Conservation (phyloP, 2,888 invertebrate species). For the Aspidapion aeneum region DNA sequence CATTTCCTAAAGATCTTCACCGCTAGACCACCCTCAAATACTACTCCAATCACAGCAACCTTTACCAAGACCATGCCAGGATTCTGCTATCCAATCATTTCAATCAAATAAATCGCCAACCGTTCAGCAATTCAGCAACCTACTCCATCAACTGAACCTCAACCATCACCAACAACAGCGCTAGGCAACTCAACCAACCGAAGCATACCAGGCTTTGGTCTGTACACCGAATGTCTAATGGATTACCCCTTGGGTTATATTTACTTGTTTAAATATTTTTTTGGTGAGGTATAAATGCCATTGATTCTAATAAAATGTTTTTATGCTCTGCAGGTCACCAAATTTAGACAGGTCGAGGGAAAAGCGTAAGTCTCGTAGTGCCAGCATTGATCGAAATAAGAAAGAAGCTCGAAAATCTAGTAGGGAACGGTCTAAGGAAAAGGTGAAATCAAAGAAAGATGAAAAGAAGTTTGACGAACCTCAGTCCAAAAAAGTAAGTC, state of each 20-base stretch:
- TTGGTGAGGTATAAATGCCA: not conserved
- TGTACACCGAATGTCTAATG: not conserved
- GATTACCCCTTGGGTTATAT: not conserved
- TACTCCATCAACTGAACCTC: too few species aligned
- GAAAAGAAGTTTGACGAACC: not conserved
- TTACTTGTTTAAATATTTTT: not conserved
- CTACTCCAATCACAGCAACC: too few species aligned
- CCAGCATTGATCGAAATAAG: not conserved
- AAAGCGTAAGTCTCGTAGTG: not conserved
- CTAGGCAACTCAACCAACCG: too few species aligned
- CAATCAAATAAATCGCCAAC: not conserved
- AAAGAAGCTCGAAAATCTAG: not conserved
- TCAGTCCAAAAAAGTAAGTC: not conserved
- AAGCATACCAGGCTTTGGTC: not conserved
- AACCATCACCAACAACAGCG: not conserved
- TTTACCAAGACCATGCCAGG: too few species aligned
- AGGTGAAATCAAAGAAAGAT: conserved; percentile 31
- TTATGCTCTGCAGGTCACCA: not conserved
- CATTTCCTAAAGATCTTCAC: too few species aligned
- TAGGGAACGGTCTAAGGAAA: not conserved
- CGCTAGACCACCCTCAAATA: too few species aligned
- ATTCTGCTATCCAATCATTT: too few species aligned
- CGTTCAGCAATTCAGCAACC: too few species aligned
- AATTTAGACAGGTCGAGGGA: not conserved
- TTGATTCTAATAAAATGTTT: not conserved